Evolutionary conservation across 2,888 invertebrate genomes (phyloP).

Genomic region (Sepiola atlantica): DNA sequence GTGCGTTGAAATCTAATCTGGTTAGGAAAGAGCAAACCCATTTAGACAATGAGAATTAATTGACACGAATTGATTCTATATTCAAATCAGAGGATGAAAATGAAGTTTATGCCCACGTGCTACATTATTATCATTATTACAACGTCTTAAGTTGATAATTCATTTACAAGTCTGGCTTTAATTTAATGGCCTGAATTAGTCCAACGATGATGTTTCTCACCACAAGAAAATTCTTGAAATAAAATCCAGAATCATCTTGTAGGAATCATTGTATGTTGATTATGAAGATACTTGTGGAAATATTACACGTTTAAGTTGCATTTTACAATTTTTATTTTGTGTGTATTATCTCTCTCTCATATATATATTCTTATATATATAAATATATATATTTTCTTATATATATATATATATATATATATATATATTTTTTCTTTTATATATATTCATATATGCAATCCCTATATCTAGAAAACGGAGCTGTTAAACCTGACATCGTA

Average conservation of each 20-base stretch:
- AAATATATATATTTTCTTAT: no score
- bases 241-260: not conserved
- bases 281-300: not conserved
- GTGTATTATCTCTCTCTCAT: not conserved
- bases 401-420: no score
- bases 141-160: not conserved
- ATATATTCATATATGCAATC: no score
- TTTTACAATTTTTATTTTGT: not conserved
- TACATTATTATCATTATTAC: not conserved
- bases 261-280: not conserved
- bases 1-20: not conserved
- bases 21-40: not conserved
- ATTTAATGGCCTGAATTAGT: not conserved
- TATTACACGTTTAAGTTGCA: no score
- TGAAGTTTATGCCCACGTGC: not conserved
- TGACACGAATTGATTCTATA: not conserved
- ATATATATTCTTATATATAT: not conserved
- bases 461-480: no score
- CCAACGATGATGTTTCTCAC: not conserved
- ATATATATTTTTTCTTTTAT: no score
- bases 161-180: not conserved
- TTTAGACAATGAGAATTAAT: constrained; percentile 11
- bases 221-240: not conserved
- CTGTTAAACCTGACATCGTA: no score
- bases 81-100: not conserved